Percentiles rank a stretch among this genome's conserved stretches.
Conservation (phyloP, 2,797 vertebrate genomes). For the Limosa lapponica region DNA sequence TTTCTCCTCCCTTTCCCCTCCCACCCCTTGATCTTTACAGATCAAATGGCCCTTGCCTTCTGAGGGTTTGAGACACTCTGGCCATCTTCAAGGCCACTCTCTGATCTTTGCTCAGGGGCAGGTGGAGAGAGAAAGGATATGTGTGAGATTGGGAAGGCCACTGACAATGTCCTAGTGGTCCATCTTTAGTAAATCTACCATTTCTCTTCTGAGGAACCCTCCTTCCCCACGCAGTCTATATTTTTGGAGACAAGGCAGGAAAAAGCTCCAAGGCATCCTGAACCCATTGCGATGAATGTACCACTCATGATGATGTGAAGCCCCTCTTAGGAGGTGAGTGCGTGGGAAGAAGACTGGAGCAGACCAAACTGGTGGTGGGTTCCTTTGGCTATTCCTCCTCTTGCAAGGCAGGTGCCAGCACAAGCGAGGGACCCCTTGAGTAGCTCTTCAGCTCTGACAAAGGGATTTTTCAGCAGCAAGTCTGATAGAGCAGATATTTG, state of each 20-base stretch:
- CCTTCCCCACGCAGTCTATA: not conserved
- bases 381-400: not conserved
- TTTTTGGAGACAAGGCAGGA: not conserved
- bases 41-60: constrained; percentile 31
- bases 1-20: not conserved
- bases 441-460: not conserved
- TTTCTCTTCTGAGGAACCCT: not conserved
- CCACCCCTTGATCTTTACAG: constrained; percentile 26
- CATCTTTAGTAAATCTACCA: not conserved
- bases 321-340: accelerated
- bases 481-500: not conserved
- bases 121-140: not conserved
- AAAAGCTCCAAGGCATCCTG: not conserved
- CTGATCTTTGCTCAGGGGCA: not conserved
- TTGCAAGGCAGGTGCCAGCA: not conserved
- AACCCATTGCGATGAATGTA: not conserved
- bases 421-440: not conserved
- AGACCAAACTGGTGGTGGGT: not conserved
- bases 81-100: not conserved
- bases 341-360: not conserved
- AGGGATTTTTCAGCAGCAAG: not conserved
- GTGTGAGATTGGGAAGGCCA: not conserved
- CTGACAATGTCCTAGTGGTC: not conserved
- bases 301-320: not conserved
- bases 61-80: not conserved